Evolutionary conservation across 2,113 vertebrate genomes (phyloP).

Genomic region (Ciconia stormi): DNA sequence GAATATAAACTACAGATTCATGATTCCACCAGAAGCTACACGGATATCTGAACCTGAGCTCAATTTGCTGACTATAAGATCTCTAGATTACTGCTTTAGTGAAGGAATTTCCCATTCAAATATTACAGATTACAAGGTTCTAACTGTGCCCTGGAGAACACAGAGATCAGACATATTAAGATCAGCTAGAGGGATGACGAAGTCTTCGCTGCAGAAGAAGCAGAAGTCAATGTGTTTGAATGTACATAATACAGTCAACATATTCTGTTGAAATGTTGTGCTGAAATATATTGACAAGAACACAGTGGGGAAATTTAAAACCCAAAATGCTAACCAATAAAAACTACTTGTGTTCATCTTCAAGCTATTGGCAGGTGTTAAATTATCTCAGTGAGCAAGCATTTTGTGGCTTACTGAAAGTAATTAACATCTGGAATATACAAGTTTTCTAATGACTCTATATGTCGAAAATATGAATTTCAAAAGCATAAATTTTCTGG

Average conservation of each 20-base stretch:
- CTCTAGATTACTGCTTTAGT: not conserved
- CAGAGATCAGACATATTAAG: not conserved
- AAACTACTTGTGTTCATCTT: not conserved
- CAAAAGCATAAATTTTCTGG: not conserved
- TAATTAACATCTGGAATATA: not conserved
- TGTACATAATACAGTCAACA: not conserved
- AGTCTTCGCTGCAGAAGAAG: not conserved
- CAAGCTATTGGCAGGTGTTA: not conserved
- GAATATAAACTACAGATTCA: not conserved
- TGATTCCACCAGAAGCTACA: not conserved
- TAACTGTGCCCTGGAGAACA: not conserved
- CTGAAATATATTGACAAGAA: not conserved
- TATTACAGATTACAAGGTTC: not conserved
- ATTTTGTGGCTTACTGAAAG: not conserved
- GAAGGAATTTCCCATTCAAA: not conserved
- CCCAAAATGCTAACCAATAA: not conserved
- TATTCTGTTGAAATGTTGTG: not conserved
- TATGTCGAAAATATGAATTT: not conserved
- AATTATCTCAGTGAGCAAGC: not conserved
- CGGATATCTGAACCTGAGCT: not conserved
- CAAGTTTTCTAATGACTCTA: not conserved
- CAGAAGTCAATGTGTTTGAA: not conserved
- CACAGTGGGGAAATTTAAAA: not conserved
- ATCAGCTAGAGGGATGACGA: not conserved
- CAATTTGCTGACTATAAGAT: not conserved